Evolutionary conservation across 2,888 invertebrate species (phyloP), one percentile per base, ranked within the genome.

Genomic region (Drosophila cyrtoloma): DNA sequence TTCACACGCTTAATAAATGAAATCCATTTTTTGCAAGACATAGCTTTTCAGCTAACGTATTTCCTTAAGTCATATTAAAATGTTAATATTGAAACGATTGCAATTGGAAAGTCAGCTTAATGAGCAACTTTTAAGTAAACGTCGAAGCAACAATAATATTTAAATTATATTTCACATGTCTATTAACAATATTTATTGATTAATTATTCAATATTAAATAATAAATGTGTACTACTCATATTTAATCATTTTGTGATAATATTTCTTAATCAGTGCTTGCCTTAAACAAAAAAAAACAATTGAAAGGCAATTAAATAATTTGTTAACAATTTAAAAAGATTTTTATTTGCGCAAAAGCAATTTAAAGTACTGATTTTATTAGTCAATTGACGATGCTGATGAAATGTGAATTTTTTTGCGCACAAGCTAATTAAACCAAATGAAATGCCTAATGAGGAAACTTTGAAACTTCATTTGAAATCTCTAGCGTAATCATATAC

Each of bases 361-460:
- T 39, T 70, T 33, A 4, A 50, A 65, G 50, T n/a, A 32, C 28
- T 39, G 39, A 19, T 42, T 42, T 16, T 7, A 32, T 22, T 39
- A 26, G 16, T 10, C 6, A 58, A 32, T 62, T 35, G n/a, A 32
- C n/a, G 44, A 35, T 22, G 32, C 39, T n/a, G 39, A n/a, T 56
- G 28, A 39, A 30, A 57, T 35, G 35, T 16, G 22, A 22, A 33
- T 26, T 37, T 22, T 51, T 16, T 16, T 30, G 37, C 28, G 26
- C 19, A 53, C 22, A 30, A 52, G 55, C 66, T 59, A 73, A 72
- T 72, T 59, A 56, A 65, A 65, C n/a, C 33, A 37, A 51, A 37
- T 50, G 30, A 72, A 72, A 55, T 66, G 37, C 57, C 55, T 30
- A 64, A 73, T 58, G 14, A 33, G 7, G 14, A 26, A 28, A 59